Evolutionary conservation across 2,797 vertebrate genomes (phyloP).

Genomic region (Falco columbarius): DNA sequence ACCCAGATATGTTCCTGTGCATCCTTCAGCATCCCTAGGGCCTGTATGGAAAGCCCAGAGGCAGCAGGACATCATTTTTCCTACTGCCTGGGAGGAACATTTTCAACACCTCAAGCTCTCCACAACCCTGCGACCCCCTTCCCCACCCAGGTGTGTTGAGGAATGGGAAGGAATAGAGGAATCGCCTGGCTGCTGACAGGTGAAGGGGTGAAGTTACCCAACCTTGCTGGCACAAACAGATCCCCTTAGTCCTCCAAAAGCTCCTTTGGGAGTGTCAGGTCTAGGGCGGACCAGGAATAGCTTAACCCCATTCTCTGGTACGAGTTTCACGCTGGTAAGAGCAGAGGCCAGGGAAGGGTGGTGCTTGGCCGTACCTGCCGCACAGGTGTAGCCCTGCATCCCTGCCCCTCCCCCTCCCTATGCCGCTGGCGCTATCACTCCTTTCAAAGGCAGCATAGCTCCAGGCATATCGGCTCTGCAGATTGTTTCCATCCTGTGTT

Average conservation of each 20-base stretch:
- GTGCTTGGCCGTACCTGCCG: not conserved
- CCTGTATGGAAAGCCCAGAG: not conserved
- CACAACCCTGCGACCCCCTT: not conserved
- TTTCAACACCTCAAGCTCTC: not conserved
- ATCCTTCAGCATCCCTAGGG: not conserved
- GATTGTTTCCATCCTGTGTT: constrained; percentile 43
- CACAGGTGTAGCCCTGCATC: not conserved
- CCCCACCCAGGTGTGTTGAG: not conserved
- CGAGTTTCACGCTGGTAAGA: not conserved
- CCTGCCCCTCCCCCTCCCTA: not conserved
- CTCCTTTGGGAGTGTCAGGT: not conserved
- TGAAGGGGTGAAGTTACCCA: not conserved
- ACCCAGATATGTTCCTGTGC: too few relatives aligned
- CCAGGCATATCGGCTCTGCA: constrained; percentile 49
- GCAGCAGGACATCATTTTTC: not conserved
- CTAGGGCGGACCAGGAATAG: not conserved
- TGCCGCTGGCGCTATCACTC: accelerated
- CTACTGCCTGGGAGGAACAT: not conserved
- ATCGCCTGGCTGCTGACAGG: not conserved
- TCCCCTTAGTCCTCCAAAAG: not conserved
- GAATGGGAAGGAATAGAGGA: not conserved
- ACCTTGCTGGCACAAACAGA: not conserved
- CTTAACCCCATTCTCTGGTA: not conserved
- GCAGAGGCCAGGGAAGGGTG: not conserved
- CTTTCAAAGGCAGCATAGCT: constrained; percentile 38